Percentiles rank a stretch among this genome's conserved stretches.
Conservation (phyloP, 2,113 vertebrate species). For the Sylvia atricapilla region DNA sequence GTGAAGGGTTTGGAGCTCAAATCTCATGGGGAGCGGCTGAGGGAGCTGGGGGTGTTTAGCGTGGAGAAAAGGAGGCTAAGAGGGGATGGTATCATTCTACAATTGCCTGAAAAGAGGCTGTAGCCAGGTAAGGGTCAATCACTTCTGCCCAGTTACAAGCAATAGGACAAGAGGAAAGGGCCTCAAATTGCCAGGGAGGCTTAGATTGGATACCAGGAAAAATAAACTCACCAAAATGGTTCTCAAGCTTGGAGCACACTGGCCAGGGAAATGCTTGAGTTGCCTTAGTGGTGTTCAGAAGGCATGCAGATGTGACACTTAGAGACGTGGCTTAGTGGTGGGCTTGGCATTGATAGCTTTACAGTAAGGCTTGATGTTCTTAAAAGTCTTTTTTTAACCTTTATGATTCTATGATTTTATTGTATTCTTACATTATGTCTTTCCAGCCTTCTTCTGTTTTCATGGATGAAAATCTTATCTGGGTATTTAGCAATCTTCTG, state of each 20-base stretch:
- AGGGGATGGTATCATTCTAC: accelerated
- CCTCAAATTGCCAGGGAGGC: background rate
- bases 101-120: background rate
- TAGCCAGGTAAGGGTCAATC: accelerated
- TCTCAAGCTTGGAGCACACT: background rate
- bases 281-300: background rate
- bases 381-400: background rate
- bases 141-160: background rate
- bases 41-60: accelerated
- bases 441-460: background rate
- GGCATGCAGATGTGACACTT: accelerated
- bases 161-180: background rate
- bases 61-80: background rate
- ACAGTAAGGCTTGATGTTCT: background rate
- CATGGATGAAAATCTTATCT: background rate
- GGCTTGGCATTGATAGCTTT: background rate
- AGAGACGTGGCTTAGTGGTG: background rate
- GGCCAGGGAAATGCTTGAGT: background rate
- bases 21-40: accelerated
- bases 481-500: background rate
- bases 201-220: background rate
- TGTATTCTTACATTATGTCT: background rate
- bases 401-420: background rate
- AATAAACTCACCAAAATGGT: background rate
- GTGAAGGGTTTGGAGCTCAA: background rate